phyloP scores from a whole-genome alignment of 37 sponge, comb jelly and placozoan genomes.

The Beroe forskalii region DNA sequence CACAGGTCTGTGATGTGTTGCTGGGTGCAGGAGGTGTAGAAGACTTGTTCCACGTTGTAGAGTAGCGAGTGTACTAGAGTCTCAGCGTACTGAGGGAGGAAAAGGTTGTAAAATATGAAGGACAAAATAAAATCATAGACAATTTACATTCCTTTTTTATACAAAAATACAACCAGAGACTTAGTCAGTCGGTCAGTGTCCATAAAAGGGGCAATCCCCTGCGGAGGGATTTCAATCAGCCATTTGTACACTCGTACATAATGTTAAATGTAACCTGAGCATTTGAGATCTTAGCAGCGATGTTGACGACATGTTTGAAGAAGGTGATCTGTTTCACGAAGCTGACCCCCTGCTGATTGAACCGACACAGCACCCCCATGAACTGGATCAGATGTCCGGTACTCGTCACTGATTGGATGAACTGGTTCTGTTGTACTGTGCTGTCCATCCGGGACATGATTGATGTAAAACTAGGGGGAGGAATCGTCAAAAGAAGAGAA shows the following conservation, averaged over 20 bases:
- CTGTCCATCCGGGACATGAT: conserved; percentile 51
- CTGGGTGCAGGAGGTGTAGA: conserved; percentile 1
- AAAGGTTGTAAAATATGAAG: background rate
- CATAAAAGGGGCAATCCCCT: too few species aligned
- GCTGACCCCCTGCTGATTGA: conserved; percentile 41
- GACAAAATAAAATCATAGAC: too few species aligned
- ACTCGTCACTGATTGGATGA: background rate
- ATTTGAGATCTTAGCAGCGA: conserved; percentile 49
- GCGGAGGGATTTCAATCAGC: too few species aligned
- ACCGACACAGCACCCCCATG: conserved; percentile 42
- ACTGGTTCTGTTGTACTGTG: conserved; percentile 21
- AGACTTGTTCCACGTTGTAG: conserved; percentile 46
- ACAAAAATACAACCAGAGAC: too few species aligned
- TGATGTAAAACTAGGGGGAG: background rate
- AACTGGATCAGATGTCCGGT: conserved; percentile 60
- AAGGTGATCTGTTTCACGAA: conserved; percentile 28
- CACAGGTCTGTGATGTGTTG: conserved; percentile 20
- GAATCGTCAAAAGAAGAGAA: background rate
- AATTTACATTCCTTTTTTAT: too few species aligned
- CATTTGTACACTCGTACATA: too few species aligned
- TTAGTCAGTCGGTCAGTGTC: too few species aligned
- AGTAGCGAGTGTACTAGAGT: background rate
- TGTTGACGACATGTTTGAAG: conserved; percentile 42
- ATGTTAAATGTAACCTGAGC: too few species aligned
- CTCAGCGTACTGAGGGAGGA: conserved; percentile 41